Conservation (phyloP, 2,797 vertebrate species). For the Arctocebus calabarensis region DNA sequence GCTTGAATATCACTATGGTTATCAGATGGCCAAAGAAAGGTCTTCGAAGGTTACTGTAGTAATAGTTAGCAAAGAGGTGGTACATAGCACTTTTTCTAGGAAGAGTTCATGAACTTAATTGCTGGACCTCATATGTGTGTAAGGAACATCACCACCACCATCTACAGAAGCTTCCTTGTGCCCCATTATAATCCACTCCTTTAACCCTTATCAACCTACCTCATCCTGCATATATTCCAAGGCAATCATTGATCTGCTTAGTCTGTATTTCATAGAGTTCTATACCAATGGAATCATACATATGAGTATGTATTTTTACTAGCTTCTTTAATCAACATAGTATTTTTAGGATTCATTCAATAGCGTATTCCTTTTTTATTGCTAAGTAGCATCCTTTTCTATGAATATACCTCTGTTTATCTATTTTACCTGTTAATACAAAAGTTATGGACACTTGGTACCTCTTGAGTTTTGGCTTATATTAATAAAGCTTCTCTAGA, state of each 20-base stretch:
- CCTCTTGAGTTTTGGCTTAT: not conserved
- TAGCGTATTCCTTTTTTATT: not conserved
- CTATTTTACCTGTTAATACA: not conserved
- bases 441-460: not conserved
- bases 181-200: not conserved
- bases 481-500: not conserved
- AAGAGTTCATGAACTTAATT: no score
- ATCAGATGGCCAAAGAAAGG: no score
- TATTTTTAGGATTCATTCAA: not conserved
- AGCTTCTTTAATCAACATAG: not conserved
- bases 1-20: no score
- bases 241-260: not conserved
- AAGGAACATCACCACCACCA: not conserved
- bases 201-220: not conserved
- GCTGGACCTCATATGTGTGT: no score
- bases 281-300: not conserved
- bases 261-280: not conserved
- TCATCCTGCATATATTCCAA: not conserved
- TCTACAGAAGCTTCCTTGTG: not conserved
- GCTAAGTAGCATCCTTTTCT: not conserved
- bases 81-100: no score
- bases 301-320: not conserved
- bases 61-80: no score
- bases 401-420: not conserved
- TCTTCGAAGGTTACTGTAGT: no score